Conservation (phyloP, 2,113 vertebrate genomes). For the Garra rufa region DNA sequence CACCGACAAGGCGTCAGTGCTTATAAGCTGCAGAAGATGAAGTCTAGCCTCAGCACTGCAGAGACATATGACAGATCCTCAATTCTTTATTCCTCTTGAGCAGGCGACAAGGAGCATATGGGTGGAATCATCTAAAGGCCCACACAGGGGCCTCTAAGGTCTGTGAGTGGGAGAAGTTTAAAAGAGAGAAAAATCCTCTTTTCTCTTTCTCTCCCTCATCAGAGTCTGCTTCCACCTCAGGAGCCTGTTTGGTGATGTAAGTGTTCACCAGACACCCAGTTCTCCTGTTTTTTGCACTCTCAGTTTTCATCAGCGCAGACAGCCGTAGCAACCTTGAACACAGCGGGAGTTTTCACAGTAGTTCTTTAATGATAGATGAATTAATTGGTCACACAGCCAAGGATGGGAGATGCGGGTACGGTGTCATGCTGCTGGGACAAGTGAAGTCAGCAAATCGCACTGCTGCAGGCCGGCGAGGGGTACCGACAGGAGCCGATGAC, state of each 20-base stretch:
- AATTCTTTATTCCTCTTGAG: constrained; percentile 29
- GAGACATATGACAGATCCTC: constrained; percentile 25
- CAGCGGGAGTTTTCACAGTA: background rate
- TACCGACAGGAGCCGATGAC: background rate
- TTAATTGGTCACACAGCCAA: constrained; percentile 16
- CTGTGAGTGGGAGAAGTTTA: constrained; percentile 26
- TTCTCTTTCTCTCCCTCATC: constrained; percentile 1
- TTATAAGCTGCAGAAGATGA: constrained; percentile 11
- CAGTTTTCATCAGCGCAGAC: constrained; percentile 9
- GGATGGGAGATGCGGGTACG: background rate
- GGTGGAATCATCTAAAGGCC: background rate
- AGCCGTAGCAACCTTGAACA: background rate
- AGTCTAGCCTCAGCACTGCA: background rate
- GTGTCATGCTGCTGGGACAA: background rate
- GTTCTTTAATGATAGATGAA: constrained; percentile 4
- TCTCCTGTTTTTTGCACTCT: background rate
- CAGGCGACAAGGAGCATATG: constrained; percentile 26
- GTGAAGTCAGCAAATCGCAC: background rate
- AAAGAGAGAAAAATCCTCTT: background rate
- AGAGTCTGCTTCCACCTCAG: background rate
- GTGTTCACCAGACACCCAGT: constrained; percentile 9
- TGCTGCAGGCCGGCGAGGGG: background rate
- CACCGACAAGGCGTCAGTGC: constrained; percentile 17
- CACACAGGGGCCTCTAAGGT: constrained; percentile 26
- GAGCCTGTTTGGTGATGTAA: background rate